These are phyloP conservation scores for Folsomia candida DNA, from an alignment of 2,888 invertebrate species.

Conservation along the genomic window DNA sequence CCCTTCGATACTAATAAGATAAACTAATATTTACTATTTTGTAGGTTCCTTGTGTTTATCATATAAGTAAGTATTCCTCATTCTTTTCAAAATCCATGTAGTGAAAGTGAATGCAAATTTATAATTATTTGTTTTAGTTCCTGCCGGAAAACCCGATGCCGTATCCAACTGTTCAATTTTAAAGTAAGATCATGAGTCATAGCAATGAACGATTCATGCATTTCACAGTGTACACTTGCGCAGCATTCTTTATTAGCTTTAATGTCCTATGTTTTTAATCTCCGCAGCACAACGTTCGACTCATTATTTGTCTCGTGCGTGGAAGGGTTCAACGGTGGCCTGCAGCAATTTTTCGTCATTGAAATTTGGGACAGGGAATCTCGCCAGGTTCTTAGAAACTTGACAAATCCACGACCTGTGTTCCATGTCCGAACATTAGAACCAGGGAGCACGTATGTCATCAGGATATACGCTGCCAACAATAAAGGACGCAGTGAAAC, in stretches of 20 bases:
- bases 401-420: slow-evolving; percentile 61
- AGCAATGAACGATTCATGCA: too few relatives aligned
- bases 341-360: slow-evolving; percentile 70
- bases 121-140: too few relatives aligned
- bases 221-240: too few relatives aligned
- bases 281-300: slow-evolving; percentile 69
- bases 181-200: too few relatives aligned
- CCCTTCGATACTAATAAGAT: too few relatives aligned
- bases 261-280: too few relatives aligned
- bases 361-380: slow-evolving; percentile 55
- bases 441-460: slow-evolving; percentile 67
- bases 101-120: too few relatives aligned
- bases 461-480: slow-evolving; percentile 68
- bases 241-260: too few relatives aligned
- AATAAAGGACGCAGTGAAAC: slow-evolving; percentile 69
- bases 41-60: slow-evolving; percentile 72
- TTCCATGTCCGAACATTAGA: slow-evolving; percentile 68
- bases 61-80: slow-evolving; percentile 55
- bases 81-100: too few relatives aligned
- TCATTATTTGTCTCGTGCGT: slow-evolving; percentile 70
- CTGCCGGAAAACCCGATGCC: slow-evolving; percentile 74
- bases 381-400: slow-evolving; percentile 50
- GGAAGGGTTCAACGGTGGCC: slow-evolving; percentile 74
- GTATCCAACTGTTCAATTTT: slow-evolving; percentile 71
- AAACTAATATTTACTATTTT: too few relatives aligned